Base-by-base conservation (phyloP, 2,888 invertebrate species). In the Alviniconcha strummeri region DNA sequence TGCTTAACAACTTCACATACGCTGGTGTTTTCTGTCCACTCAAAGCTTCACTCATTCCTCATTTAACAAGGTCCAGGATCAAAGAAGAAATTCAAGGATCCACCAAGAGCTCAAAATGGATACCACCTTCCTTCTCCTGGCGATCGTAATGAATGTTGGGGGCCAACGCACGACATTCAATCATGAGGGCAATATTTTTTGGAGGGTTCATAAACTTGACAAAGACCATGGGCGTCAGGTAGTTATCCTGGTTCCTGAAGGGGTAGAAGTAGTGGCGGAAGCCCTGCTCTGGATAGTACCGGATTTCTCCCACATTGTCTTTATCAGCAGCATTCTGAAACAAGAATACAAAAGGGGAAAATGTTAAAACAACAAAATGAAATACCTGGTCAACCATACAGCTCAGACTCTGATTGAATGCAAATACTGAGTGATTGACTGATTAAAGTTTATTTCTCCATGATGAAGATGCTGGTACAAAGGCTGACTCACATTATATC, bases 91-190 rank as follows among this genome's bases (percentile, higher is more conserved):
- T 55, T 77, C 72, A 86, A 86, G 96, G 96, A 95, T 98, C 98
- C 94, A 98, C 96, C 96, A 98, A 96, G 94, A 98, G 95, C 95
- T 98, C 98, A 95, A 98, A 98, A 95, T 98, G 98, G 92, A 98
- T 97, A 91, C 97, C 97, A 92, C 98, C 98, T 93, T 97, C 96
- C 94, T 97, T 96, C 94, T 98, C 97, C 94, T 96, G 96, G 93
- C 97, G 96, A 95, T 98, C 96, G 94, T 98, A 97, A 89, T 95
- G 89, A 88, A 95, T 94, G 91, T 95, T 95, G 85, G 92, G 91
- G 57, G 94, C 94, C 90, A 93, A 94, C 54, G 94, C 94, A 86
- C 93, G 93, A 91, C 95, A 95, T 88, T 94, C 93, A n/a, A 95
- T 92, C 90, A 94, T 92, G 79, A 94, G 92, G 19, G 94, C 89